Conservation (phyloP, 2,888 invertebrate genomes). For the Agonopterix subpropinquella region DNA sequence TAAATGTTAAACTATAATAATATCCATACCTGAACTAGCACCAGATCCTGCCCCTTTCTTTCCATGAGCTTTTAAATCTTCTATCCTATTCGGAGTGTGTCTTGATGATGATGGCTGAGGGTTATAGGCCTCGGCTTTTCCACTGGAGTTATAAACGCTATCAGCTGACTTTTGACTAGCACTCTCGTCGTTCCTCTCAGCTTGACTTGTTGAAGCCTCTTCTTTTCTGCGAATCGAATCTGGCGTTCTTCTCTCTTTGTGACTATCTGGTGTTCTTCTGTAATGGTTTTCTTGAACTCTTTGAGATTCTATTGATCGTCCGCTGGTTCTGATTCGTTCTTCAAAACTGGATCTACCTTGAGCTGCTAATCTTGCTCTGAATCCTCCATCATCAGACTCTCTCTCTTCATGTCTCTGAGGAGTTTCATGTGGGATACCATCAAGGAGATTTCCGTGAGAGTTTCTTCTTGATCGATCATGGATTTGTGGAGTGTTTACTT, state of each 20-base stretch:
- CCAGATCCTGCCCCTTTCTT: slow-evolving; percentile 75
- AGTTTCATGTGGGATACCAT: slow-evolving; percentile 49
- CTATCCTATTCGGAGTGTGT: slow-evolving; percentile 63
- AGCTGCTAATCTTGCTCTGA: slow-evolving; percentile 59
- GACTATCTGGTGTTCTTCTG: slow-evolving; percentile 55
- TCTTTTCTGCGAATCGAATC: slow-evolving; percentile 57
- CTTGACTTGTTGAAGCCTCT: slow-evolving; percentile 37
- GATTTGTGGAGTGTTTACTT: slow-evolving; percentile 52
- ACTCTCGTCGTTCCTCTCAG: slow-evolving; percentile 55
- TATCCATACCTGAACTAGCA: slow-evolving; percentile 72
- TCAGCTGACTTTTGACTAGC: slow-evolving; percentile 70
- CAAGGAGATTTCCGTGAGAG: slow-evolving; percentile 77
- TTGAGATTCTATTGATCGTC: slow-evolving; percentile 56
- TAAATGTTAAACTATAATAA: too few relatives aligned
- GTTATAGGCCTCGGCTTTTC: slow-evolving; percentile 51
- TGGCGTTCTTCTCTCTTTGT: slow-evolving; percentile 43
- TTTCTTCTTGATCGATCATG: slow-evolving; percentile 67
- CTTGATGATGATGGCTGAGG: slow-evolving; percentile 70
- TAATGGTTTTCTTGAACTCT: slow-evolving; percentile 46
- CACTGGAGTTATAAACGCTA: slow-evolving; percentile 76
- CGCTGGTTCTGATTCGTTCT: slow-evolving; percentile 64
- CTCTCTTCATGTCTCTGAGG: slow-evolving; percentile 60
- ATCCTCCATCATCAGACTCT: slow-evolving; percentile 79
- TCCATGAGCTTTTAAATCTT: slow-evolving; percentile 63
- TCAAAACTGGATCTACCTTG: slow-evolving; percentile 59